Percentiles rank a stretch among this genome's conserved stretches.
phyloP scores from a whole-genome alignment of 2,888 invertebrate genomes.

The Thyatira batis region DNA sequence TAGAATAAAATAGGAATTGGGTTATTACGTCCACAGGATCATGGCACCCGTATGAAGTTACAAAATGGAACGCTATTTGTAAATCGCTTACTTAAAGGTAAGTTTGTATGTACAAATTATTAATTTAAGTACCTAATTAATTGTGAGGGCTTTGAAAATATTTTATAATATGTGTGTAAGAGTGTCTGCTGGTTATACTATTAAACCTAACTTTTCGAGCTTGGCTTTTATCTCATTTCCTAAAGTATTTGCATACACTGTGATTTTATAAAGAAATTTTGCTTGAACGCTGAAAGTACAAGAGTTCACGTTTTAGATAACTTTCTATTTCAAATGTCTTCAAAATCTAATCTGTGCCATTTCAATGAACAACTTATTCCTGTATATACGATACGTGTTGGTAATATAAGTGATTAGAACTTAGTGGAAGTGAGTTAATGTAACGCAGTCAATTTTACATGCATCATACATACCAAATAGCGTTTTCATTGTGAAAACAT shows the following conservation, averaged over 20 bases:
- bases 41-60: no score
- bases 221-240: conserved; percentile 39
- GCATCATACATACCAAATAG: conserved; percentile 56
- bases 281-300: conserved; percentile 25
- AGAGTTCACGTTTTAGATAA: conserved; percentile 18
- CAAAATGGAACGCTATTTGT: not conserved
- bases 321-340: conserved; percentile 16
- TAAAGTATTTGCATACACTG: not conserved
- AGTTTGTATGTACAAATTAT: conserved; percentile 1
- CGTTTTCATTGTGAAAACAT: conserved; percentile 26
- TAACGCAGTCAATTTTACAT: conserved; percentile 75
- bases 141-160: conserved; percentile 14
- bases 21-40: no score
- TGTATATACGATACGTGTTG: conserved; percentile 60
- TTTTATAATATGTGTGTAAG: conserved; percentile 28
- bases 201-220: conserved; percentile 50
- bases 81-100: not conserved
- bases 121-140: not conserved
- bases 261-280: not conserved
- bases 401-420: conserved; percentile 26
- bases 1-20: no score
- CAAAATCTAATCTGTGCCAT: conserved; percentile 60
- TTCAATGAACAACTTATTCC: conserved; percentile 56
- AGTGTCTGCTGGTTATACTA: conserved; percentile 38
- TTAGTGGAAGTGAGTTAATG: conserved; percentile 45